Percentiles rank a stretch among this genome's conserved stretches.
Conservation (phyloP, 2,888 invertebrate genomes). For the Ametastegia equiseti region DNA sequence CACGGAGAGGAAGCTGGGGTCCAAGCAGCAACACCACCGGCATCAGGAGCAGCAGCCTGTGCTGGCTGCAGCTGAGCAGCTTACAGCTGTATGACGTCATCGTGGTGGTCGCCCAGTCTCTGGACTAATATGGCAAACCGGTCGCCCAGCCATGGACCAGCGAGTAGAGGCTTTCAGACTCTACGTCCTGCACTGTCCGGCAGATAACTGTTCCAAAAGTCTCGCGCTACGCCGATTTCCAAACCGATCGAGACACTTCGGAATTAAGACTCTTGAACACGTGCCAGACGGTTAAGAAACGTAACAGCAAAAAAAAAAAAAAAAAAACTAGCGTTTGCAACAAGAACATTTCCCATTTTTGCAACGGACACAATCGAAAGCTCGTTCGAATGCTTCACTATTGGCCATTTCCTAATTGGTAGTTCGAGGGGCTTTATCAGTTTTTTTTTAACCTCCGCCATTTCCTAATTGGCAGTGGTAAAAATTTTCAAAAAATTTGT, state of each 20-base stretch:
- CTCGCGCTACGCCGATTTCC: background rate
- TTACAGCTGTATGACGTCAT: constrained; percentile 56
- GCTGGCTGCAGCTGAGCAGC: constrained; percentile 39
- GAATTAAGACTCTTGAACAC: background rate
- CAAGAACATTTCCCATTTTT: too few species aligned
- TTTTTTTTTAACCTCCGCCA: too few species aligned
- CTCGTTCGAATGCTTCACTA: too few species aligned
- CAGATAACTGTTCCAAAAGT: constrained; percentile 34
- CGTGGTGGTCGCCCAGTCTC: constrained; percentile 54
- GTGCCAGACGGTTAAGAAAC: background rate
- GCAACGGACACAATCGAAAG: too few species aligned
- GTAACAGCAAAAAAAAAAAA: background rate
- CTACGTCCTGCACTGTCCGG: constrained; percentile 20
- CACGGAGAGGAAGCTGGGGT: background rate
- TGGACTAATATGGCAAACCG: constrained; percentile 67
- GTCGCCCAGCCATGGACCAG: constrained; percentile 49
- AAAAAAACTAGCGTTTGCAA: too few species aligned
- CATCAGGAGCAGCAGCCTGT: too few species aligned
- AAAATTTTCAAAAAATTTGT: too few species aligned
- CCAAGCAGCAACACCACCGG: background rate
- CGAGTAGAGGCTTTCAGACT: background rate
- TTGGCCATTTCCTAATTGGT: too few species aligned
- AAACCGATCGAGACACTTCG: background rate
- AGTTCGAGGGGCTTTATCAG: too few species aligned
- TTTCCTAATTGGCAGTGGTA: too few species aligned